Evolutionary conservation across 2,888 invertebrate species (phyloP), one percentile per base, ranked within the genome.

Genomic region (Tenthredo scrophulariae): DNA sequence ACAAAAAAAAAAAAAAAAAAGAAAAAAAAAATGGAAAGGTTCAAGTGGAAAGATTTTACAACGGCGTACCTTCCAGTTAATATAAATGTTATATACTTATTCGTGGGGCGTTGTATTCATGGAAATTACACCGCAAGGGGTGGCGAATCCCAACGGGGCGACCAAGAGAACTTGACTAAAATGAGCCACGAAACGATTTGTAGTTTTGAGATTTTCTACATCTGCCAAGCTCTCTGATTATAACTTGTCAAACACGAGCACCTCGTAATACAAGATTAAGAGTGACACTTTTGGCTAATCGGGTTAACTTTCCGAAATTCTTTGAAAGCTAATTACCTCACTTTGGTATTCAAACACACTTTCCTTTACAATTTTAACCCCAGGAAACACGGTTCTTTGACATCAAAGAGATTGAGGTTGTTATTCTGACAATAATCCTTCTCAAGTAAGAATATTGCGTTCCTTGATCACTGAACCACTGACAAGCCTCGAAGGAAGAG

Each of bases 361-460:
- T 80, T 50, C 62, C 9, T n/a, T 62, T 80, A 62, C 2, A 37
- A 80, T 62, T 58, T 37, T 62, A 40, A 80, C 80, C 80, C 62
- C 26, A 22, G 50, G 40, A 40, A 62, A 80, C 62, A 29, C 58
- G 37, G 40, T 80, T 22, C 29, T 62, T 80, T 80, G 80, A 80
- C 50, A 15, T 80, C 58, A 80, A 80, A 40, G 58, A 80, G 62
- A 58, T 62, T 58, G 18, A 80, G n/a, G 40, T 80, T 29, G 80
- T 80, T 80, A 80, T 50, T 77, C 15, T 77, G 46, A 50, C 37
- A 54, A 77, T 77, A 54, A 77, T 77, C 77, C 77, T 13, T 77
- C 9, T 26, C n/a, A 33, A 18, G 50, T 50, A 22, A 74, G 22
- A 26, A 79, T 54, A 58, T 58, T 62, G n/a, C 80, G 5, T 62